Conservation (phyloP, 2,888 invertebrate species). For the Cephonodes hylas region DNA sequence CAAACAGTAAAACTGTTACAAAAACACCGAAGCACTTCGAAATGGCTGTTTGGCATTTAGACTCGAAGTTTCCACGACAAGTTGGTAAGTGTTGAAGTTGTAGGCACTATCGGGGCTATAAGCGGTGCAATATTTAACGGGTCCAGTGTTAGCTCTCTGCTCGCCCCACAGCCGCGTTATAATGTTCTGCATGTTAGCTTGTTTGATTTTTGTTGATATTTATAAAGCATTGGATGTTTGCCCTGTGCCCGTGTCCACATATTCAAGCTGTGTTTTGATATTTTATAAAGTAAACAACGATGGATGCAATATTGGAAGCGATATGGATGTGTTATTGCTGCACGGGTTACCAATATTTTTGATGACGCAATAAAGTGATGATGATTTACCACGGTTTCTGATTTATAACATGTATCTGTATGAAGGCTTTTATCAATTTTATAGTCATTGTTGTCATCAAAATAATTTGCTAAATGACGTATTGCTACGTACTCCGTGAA, state of each 20-base stretch:
- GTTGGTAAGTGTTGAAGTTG: constrained; percentile 10
- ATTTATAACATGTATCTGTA: too few relatives aligned
- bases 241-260: not conserved
- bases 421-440: too few relatives aligned
- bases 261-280: not conserved
- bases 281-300: not conserved
- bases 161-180: not conserved
- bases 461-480: too few relatives aligned
- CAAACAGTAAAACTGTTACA: too few relatives aligned
- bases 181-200: not conserved
- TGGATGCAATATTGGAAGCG: too few relatives aligned
- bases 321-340: not conserved
- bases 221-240: too few relatives aligned
- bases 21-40: not conserved
- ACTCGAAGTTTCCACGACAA: not conserved
- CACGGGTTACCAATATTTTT: not conserved
- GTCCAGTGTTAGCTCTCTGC: not conserved
- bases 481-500: too few relatives aligned
- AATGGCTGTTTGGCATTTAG: constrained; percentile 3
- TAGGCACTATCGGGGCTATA: not conserved
- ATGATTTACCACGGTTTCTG: too few relatives aligned
- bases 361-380: not conserved
- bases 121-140: constrained; percentile 11
- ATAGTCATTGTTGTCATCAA: too few relatives aligned
- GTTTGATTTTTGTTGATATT: not conserved